Evolutionary conservation across 2,113 vertebrate species (phyloP).

Genomic region (Tetrax tetrax): DNA sequence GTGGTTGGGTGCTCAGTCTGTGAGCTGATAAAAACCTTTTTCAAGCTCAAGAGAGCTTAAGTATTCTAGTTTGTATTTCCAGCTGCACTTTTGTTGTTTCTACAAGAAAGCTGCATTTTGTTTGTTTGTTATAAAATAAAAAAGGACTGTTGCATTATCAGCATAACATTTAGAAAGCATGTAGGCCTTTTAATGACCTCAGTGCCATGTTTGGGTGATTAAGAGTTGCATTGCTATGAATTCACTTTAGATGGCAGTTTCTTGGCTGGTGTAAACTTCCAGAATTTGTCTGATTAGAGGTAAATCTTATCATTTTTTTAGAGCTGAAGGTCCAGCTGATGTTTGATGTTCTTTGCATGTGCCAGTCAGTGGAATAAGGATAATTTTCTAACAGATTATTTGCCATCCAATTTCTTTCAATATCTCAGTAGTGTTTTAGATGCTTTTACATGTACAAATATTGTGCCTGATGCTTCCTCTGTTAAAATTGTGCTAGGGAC

Average conservation of each 20-base stretch:
- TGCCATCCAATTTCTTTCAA: not conserved
- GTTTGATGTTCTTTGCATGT: not conserved
- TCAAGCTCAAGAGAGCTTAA: too few species aligned
- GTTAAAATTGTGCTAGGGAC: not conserved
- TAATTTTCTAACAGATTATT: not conserved
- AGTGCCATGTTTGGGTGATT: accelerated
- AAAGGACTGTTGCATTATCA: not conserved
- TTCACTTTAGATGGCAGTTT: not conserved
- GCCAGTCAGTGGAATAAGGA: not conserved
- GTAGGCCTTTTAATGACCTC: not conserved
- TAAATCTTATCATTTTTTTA: not conserved
- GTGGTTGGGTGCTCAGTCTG: not conserved
- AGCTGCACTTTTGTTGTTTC: not conserved
- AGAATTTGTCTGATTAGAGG: not conserved
- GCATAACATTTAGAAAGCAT: accelerated
- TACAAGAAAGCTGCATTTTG: not conserved
- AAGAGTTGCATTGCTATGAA: not conserved
- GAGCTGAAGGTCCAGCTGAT: not conserved
- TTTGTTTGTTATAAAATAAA: not conserved
- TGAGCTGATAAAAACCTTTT: not conserved
- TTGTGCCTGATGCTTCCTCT: not conserved
- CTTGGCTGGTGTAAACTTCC: not conserved
- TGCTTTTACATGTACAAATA: not conserved
- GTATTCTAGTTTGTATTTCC: not conserved
- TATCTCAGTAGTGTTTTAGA: not conserved